Evolutionary conservation across 2,113 vertebrate genomes (phyloP).

Genomic region (Oreochromis spilurus): DNA sequence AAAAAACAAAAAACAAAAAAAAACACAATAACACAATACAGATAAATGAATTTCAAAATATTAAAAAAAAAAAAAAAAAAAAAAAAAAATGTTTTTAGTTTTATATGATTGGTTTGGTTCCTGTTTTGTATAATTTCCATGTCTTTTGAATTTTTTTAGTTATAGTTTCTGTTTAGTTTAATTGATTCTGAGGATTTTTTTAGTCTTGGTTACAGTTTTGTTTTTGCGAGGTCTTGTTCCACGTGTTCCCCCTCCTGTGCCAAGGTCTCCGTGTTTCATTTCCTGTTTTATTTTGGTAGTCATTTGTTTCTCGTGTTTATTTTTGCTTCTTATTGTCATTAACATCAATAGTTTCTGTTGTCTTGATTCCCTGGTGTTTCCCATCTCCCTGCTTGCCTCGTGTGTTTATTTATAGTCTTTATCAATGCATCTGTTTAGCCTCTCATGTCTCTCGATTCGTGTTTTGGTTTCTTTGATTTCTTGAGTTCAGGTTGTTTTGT

Average conservation of each 20-base stretch:
- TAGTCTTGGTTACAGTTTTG: neutral
- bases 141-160: neutral
- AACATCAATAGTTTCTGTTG: neutral
- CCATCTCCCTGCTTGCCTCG: rapidly evolving
- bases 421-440: neutral
- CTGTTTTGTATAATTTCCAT: neutral
- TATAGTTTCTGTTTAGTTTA: neutral
- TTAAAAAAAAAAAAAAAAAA: too few relatives aligned
- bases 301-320: neutral
- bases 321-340: neutral
- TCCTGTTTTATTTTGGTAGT: neutral
- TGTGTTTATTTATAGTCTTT: neutral
- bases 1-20: too few relatives aligned
- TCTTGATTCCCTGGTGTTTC: neutral
- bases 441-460: neutral
- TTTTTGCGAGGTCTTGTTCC: neutral
- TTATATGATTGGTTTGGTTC: neutral
- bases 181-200: neutral
- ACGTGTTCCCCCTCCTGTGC: neutral
- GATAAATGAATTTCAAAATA: too few relatives aligned
- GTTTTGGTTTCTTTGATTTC: neutral
- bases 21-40: too few relatives aligned
- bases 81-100: neutral
- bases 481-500: neutral
- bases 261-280: neutral